A percentile compares a stretch with the other conserved stretches of the same genome.
These are phyloP conservation scores for Carduelis carduelis DNA, from an alignment of 2,797 vertebrate species.

Conservation along the genomic window DNA sequence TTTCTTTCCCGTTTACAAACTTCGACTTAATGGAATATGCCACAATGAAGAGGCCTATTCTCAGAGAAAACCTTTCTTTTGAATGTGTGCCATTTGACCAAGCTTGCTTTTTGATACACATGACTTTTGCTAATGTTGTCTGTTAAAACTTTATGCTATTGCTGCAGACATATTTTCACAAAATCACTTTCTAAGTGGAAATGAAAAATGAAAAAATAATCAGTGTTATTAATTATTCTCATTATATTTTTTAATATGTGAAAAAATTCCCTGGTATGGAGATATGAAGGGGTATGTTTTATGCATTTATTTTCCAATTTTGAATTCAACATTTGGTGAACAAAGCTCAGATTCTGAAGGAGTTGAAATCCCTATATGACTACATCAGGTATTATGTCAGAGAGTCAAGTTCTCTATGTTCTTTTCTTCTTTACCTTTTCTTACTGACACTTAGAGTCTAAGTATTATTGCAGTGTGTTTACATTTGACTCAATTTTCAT, in stretches of 20 bases:
- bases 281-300: background rate
- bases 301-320: background rate
- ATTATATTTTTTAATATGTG: background rate
- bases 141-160: background rate
- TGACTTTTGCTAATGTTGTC: background rate
- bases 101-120: background rate
- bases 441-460: background rate
- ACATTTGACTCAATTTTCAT: background rate
- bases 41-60: background rate
- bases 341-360: background rate
- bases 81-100: background rate
- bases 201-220: background rate
- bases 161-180: background rate
- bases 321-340: background rate
- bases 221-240: background rate
- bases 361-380: background rate
- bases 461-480: background rate
- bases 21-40: background rate
- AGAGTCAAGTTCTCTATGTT: background rate
- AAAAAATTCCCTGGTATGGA: background rate
- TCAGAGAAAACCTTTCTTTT: background rate
- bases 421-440: background rate
- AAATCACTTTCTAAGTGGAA: background rate
- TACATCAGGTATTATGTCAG: background rate
- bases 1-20: background rate